Base-by-base conservation (phyloP, 2,888 invertebrate species). In the Thalpophila matura region DNA sequence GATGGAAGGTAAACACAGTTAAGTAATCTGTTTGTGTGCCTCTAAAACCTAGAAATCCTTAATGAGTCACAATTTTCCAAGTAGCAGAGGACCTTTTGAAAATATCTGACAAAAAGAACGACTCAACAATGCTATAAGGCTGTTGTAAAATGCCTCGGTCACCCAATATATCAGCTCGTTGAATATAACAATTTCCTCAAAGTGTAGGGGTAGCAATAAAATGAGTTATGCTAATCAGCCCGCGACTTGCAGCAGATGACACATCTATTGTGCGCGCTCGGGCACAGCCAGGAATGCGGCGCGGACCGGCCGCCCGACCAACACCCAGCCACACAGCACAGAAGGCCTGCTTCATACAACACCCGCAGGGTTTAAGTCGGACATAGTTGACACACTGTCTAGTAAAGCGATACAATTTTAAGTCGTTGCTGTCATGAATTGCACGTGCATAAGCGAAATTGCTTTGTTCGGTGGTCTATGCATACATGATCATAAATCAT, bases 211-310 rank as follows among this genome's bases (percentile, higher is more conserved):
- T 47, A 43, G 35, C 46, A 66, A 63, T 47, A 54, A 54, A 62
- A 60, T 63, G 46, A 77, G 40, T 63, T 53, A 64, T 60, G 74
- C 29, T 74, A 74, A 71, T 68, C 47, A 73, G 65, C 55, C 60
- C 54, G 77, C 55, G 50, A 54, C 68, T 68, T 45, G 61, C 57
- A 51, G 60, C 65, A 75, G 61, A 74, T 63, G 74, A 74, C 67
- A 62, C 67, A 20, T 70, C 53, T 61, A 71, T 74, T 71, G 74
- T 74, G 33, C 45, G 53, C 37, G 45, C 54, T 50, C 58, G 40
- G 53, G 38, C 46, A 42, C 37, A 37, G 45, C 35, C 38, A 45
- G 53, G 71, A 74, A 71, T 74, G 71, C 69, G 47, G 43, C 62
- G 74, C 69, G 35, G 38, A 5, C 29, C 31, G 37, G 42, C 10